Base-by-base conservation (phyloP, 2,888 invertebrate genomes). In the Mythimna loreyi region DNA sequence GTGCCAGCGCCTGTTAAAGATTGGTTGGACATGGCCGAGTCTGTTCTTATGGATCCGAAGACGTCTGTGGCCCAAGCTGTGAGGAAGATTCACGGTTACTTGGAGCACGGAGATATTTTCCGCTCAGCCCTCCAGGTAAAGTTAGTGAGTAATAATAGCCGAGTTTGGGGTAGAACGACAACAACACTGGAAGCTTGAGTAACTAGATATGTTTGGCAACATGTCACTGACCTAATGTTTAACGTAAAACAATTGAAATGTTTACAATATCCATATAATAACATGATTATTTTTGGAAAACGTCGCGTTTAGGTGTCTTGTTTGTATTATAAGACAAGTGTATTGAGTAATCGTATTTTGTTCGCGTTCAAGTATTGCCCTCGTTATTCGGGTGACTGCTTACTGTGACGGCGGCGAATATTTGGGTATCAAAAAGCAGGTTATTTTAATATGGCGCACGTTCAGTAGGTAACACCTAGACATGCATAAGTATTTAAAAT, bases 1-100 rank as follows among this genome's bases (percentile, higher is more conserved):
- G 92, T 87, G 83, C 96, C 92, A 72, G 96, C 93, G 68, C 90
- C 94, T 50, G 86, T 92, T 55, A 82, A 88, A 68, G 89, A 91
- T 82, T 90, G 97, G 96, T 88, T 96, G 66, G 97, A 97, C 90
- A 91, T 98, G 75, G 96, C 97, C 0, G 96, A 97, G 68, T 96
- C 96, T 0, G 96, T 98, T 23, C 91, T 98, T 59, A 93, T 96
- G 84, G 97, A 98, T 85, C 96, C 96, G 0, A 96, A 94, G 89
- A 72, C 93, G 83, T 96, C 97, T 0, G 96, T 97, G 16, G 93
- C 96, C 19, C 93, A 93, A 52, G 96, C 97, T 5, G 94, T 97
- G 76, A 91, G 94, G 61, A 96, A 96, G 72, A 96, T 98, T 49
- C 95, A 97, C 80, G 96, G 97, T 53, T 90, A 97, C 69, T 96